Base-by-base conservation (phyloP, 1,140 invertebrate species). In the Lucilia sericata region DNA sequence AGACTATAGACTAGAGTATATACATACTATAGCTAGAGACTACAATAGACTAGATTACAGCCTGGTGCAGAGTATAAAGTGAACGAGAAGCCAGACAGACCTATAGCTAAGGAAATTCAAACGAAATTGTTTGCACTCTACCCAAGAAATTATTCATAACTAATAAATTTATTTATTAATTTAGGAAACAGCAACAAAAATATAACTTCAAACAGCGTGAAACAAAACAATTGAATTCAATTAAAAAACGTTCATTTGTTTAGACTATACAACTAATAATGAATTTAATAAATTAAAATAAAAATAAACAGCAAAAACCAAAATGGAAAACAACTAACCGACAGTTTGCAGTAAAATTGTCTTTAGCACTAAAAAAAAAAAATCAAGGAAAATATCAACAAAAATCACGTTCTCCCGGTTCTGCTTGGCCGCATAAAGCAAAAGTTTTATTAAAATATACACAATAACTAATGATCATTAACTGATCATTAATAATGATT, bases 181-280 rank as follows among this genome's bases (percentile, higher is more conserved):
- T 55, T 55, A 5, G 25, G 25, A 30, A 30, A 30, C 25, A 30
- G 3, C 25, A 30, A 30, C 3, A 30, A 51, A 51, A 55, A 55
- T 12, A 55, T 14, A 42, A 42, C 17, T 25, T 70, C 9, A 47
- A 78, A 78, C 13, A 78, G 75, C 75, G 42, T 78, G 9, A 36
- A 47, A 47, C 75, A 19, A 78, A 78, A 47, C 75, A 78, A 78
- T 78, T 78, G 75, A 78, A 78, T 78, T 78, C 75, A 78, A 78
- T 78, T 78, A 78, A 78, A 78, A 42, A 47, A 19, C n/a, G n/a
- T 78, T 78, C 47, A 8, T 76, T 30, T 78, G 17, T 78, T 78
- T 60, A n/a, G 14, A 17, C 55, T 60, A 60, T 14, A 60, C 55
- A 19, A 21, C 5, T 55, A 70, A 70, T 70, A 70, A 21, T 70